Percentiles rank a stretch among this genome's conserved stretches.
phyloP scores from a whole-genome alignment of 2,797 vertebrate species.

The Eremophila alpestris region DNA sequence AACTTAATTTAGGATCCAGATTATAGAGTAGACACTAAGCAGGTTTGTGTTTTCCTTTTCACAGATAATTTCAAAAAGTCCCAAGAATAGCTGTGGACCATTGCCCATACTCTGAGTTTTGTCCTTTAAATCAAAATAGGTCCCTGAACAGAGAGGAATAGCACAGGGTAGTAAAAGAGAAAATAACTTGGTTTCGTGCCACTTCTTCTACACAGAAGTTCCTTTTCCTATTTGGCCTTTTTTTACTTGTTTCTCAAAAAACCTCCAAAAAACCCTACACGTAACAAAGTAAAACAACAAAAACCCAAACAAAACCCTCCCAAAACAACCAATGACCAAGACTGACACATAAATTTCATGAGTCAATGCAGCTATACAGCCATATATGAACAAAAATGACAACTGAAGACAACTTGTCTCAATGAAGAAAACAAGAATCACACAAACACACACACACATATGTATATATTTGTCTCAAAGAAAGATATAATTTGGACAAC shows the following conservation, averaged over 20 bases:
- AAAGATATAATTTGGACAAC: not conserved
- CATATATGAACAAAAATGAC: not conserved
- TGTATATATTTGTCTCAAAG: not conserved
- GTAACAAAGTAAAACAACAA: not conserved
- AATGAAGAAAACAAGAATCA: not conserved
- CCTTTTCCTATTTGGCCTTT: not conserved
- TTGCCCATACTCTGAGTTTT: not conserved
- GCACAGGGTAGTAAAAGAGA: not conserved
- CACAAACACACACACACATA: not conserved
- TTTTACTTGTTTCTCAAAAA: not conserved
- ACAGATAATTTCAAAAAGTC: not conserved
- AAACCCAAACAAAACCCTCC: fast-evolving
- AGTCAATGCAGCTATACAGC: not conserved
- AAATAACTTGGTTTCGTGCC: not conserved
- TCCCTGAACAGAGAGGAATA: not conserved
- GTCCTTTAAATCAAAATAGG: not conserved
- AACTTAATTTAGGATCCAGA: not conserved
- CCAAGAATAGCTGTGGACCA: not conserved
- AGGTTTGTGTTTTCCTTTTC: not conserved
- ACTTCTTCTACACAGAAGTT: not conserved
- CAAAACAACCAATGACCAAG: not conserved
- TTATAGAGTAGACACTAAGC: not conserved
- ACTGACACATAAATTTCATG: not conserved
- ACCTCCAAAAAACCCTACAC: not conserved
- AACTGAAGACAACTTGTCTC: not conserved